Conservation (phyloP, 2,888 invertebrate species). For the Coelopa pilipes region DNA sequence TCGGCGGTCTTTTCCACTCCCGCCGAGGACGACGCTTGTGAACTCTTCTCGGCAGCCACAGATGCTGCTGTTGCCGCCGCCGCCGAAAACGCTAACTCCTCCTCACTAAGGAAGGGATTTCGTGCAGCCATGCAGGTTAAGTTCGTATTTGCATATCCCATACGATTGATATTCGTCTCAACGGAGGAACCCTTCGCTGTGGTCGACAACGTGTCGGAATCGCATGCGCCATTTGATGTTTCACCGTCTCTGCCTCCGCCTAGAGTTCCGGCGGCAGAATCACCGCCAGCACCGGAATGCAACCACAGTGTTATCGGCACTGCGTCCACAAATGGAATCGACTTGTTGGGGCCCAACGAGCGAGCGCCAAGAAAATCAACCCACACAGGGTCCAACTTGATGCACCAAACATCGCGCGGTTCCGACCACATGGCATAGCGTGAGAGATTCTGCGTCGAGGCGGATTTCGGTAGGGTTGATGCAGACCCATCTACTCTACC, state of each 20-base stretch:
- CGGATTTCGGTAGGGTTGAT: slow-evolving; percentile 54
- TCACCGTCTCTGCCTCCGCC: slow-evolving; percentile 26
- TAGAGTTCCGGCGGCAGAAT: neutral
- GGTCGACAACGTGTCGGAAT: slow-evolving; percentile 49
- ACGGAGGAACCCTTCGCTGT: slow-evolving; percentile 48
- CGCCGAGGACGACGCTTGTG: slow-evolving; percentile 64
- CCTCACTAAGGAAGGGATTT: slow-evolving; percentile 62
- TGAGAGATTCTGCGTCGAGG: slow-evolving; percentile 61
- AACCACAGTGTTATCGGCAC: slow-evolving; percentile 91
- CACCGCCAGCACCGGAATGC: slow-evolving; percentile 59
- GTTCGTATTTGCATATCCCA: slow-evolving; percentile 47
- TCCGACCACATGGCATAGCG: slow-evolving; percentile 80
- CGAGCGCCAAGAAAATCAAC: slow-evolving; percentile 89
- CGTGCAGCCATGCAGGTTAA: slow-evolving; percentile 43
- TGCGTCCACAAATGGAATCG: slow-evolving; percentile 85
- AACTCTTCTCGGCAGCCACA: slow-evolving; percentile 46
- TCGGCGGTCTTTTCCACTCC: slow-evolving; percentile 69
- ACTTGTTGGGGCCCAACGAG: slow-evolving; percentile 77
- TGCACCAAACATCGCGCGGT: slow-evolving; percentile 89
- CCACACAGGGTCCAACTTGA: slow-evolving; percentile 91
- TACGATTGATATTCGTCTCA: slow-evolving; percentile 50
- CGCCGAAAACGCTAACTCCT: slow-evolving; percentile 66
- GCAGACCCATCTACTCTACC: neutral
- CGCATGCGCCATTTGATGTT: slow-evolving; percentile 39
- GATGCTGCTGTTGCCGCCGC: slow-evolving; percentile 56